phyloP scores from a whole-genome alignment of 2,888 invertebrate species.

The Dysmachus trigonus region DNA sequence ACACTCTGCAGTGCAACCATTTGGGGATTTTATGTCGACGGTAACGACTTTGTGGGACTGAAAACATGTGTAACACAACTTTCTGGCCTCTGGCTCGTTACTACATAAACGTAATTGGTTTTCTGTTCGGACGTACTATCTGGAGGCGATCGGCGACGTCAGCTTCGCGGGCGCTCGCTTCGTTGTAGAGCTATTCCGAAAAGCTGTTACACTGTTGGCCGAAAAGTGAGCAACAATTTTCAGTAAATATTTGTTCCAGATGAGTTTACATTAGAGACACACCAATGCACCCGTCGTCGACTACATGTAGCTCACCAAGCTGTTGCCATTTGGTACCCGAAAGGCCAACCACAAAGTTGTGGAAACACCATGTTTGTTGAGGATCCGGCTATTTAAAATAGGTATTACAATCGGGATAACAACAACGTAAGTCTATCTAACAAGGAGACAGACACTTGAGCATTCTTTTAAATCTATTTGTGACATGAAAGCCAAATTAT shows the following conservation, averaged over 20 bases:
- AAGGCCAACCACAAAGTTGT: neutral
- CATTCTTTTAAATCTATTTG: neutral
- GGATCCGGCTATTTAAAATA: neutral
- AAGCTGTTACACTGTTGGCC: neutral
- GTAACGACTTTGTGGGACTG: slow-evolving; percentile 25
- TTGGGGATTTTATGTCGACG: slow-evolving; percentile 25
- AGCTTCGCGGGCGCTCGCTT: neutral
- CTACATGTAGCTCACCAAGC: neutral
- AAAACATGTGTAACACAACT: slow-evolving; percentile 26
- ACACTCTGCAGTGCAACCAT: slow-evolving; percentile 8
- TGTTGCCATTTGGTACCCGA: neutral
- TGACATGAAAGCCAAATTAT: neutral
- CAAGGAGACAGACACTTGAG: neutral
- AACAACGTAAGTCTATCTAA: neutral
- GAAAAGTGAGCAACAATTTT: neutral
- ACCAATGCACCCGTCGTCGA: neutral
- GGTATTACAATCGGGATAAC: neutral
- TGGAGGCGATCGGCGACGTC: neutral
- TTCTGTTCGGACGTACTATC: neutral
- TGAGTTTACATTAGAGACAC: neutral
- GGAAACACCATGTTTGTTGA: neutral
- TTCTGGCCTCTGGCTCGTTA: neutral
- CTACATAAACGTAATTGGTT: slow-evolving; percentile 13
- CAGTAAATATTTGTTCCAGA: neutral
- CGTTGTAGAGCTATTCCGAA: neutral